Evolutionary conservation across 2,113 vertebrate genomes (phyloP), one percentile per base, ranked within the genome.

Genomic region (Seriola aureovittata): DNA sequence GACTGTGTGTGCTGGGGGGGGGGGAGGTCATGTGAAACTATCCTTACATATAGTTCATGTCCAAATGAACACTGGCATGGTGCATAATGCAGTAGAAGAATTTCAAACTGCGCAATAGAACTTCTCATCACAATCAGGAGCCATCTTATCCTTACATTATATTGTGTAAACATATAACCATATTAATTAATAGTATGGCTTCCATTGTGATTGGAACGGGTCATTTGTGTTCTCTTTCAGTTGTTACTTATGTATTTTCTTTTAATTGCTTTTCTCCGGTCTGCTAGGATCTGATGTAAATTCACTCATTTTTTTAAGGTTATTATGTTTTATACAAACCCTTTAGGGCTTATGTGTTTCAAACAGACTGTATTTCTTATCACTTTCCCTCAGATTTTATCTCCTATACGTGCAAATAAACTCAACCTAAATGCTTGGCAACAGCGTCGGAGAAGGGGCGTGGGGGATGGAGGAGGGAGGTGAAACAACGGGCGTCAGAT

Each of bases 401-500:
- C 48, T 34, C 12, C 23, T 48, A 19, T n/a, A 44, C 60, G 23
- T 59, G 74, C 10, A 77, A 71, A 63, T 68, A 71, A 32, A 85
- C 29, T 50, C 67, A 46, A 69, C 63, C 23, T 52, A 79, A 82
- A 74, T 54, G 57, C 50, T 68, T 40, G 23, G 71, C 44, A 75
- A 55, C 58, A 70, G 65, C 36, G 52, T 12, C 3, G 42, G 48
- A 25, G 54, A 48, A 57, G 57, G 74, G 57, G 64, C 9, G 21
- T 8, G 16, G 70, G 78, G 55, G 60, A 58, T 13, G n/a, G 60
- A 68, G 63, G 75, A 68, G 36, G 63, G 91, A 82, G 86, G 87
- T 81, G 84, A 82, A 88, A 84, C 86, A 86, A 78, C 55, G 65
- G 78, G 86, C 74, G 57, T 90, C 90, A 85, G 88, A 92, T 93